A percentile compares a stretch with the other conserved stretches of the same genome.
phyloP scores from a whole-genome alignment of 2,888 invertebrate genomes.

The Netelia virgata region DNA sequence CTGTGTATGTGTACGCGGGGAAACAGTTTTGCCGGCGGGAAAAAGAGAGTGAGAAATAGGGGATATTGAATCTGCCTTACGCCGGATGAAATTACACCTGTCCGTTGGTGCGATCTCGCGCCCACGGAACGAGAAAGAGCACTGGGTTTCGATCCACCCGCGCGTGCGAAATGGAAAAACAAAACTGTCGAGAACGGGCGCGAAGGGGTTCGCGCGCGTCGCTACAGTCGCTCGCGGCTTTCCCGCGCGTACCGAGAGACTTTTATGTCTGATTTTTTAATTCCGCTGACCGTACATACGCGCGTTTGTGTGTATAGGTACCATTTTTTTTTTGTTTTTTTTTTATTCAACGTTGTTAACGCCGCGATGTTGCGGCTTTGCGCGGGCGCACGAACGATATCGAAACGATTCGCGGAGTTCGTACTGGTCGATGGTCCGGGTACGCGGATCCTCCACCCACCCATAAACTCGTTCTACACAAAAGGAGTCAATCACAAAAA shows the following conservation, averaged over 20 bases:
- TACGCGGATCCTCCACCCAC: constrained; percentile 9
- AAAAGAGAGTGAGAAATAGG: constrained; percentile 69
- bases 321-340: background rate
- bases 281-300: constrained; percentile 36
- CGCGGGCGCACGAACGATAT: background rate
- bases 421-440: constrained; percentile 32
- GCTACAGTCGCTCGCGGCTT: background rate
- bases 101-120: constrained; percentile 53
- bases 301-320: background rate
- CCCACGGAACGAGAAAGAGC: constrained; percentile 16
- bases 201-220: background rate
- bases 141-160: constrained; percentile 1
- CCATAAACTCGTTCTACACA: constrained; percentile 34
- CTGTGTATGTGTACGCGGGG: constrained; percentile 10
- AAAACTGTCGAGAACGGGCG: constrained; percentile 16
- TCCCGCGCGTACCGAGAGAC: constrained; percentile 16
- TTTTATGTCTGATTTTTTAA: constrained; percentile 59
- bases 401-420: constrained; percentile 41
- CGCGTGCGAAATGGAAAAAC: constrained; percentile 58
- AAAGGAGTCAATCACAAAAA: constrained; percentile 68
- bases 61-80: constrained; percentile 64
- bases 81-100: constrained; percentile 68
- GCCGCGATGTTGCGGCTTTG: no score
- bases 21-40: constrained; percentile 50
- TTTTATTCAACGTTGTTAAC: no score